These are phyloP conservation scores for Camponotus floridanus DNA, from an alignment of 1,140 invertebrate species.

Conservation along the genomic window DNA sequence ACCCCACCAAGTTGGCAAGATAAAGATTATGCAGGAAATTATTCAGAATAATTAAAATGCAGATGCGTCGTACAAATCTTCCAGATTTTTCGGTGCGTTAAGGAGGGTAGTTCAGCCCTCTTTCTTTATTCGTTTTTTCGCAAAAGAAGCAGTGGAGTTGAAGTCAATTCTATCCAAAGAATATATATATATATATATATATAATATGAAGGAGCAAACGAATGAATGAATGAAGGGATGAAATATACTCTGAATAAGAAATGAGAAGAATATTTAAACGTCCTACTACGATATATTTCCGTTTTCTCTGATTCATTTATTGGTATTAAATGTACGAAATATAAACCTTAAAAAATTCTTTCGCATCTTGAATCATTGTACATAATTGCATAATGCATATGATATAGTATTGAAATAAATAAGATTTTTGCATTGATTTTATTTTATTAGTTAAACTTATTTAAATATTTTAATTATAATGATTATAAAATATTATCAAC, in stretches of 20 bases:
- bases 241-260: slow-evolving; percentile 83
- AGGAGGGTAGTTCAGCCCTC: slow-evolving; percentile 28
- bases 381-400: slow-evolving; percentile 21
- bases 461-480: too few species aligned
- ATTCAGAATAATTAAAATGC: slow-evolving; percentile 85
- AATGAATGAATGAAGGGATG: slow-evolving; percentile 78
- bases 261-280: slow-evolving; percentile 82
- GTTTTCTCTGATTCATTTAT: slow-evolving; percentile 60
- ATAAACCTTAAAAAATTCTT: slow-evolving; percentile 8
- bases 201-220: slow-evolving; percentile 63
- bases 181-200: slow-evolving; percentile 70
- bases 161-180: slow-evolving; percentile 62
- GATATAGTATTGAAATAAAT: background rate
- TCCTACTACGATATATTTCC: slow-evolving; percentile 44
- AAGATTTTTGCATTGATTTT: too few species aligned
- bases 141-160: slow-evolving; percentile 30
- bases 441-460: too few species aligned
- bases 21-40: slow-evolving; percentile 82
- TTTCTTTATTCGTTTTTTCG: slow-evolving; percentile 42
- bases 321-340: slow-evolving; percentile 47
- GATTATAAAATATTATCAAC: too few species aligned
- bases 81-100: slow-evolving; percentile 78
- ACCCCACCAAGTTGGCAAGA: slow-evolving; percentile 64
- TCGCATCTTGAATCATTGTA: background rate
- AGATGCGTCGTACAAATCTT: slow-evolving; percentile 85